Base-by-base conservation (phyloP, 2,888 invertebrate species). In the Scrobipalpa atriplicella region DNA sequence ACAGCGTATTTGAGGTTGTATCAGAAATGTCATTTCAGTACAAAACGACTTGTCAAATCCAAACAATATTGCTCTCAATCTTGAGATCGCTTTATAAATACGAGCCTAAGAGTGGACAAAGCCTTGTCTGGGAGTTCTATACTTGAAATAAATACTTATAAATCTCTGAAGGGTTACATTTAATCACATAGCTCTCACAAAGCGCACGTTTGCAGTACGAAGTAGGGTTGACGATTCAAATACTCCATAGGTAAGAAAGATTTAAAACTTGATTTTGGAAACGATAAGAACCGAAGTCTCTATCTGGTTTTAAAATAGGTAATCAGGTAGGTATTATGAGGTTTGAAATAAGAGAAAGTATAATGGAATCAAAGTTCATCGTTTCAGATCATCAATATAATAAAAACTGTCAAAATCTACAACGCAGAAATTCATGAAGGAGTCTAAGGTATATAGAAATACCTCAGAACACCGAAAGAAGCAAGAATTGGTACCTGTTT, bases 61-160 rank as follows among this genome's bases (percentile, higher is more conserved):
- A n/a, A n/a, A n/a, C n/a, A n/a, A n/a, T n/a, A n/a, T n/a, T n/a
- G n/a, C n/a, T n/a, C n/a, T n/a, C n/a, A n/a, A n/a, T n/a, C n/a
- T n/a, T n/a, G n/a, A n/a, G n/a, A n/a, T n/a, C n/a, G n/a, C n/a
- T n/a, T n/a, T n/a, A n/a, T n/a, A n/a, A n/a, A n/a, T n/a, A n/a
- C n/a, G n/a, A n/a, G n/a, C n/a, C n/a, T n/a, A n/a, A 82, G 80
- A 73, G 72, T 72, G 76, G 79, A 78, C 75, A 84, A 80, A 86
- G 86, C 85, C 80, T 74, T 78, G 73, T 72, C 72, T 74, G 19
- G 75, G 71, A 70, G 69, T 72, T 69, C 73, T 73, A 73, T 74
- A 77, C 81, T 81, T 80, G 86, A 84, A 89, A 89, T 90, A 89
- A 89, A 86, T 89, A 87, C 90, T 84, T 90, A 90, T 92, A 92